These are phyloP conservation scores for Eucera pruinosa DNA, from an alignment of 2,888 invertebrate species.

Conservation along the genomic window DNA sequence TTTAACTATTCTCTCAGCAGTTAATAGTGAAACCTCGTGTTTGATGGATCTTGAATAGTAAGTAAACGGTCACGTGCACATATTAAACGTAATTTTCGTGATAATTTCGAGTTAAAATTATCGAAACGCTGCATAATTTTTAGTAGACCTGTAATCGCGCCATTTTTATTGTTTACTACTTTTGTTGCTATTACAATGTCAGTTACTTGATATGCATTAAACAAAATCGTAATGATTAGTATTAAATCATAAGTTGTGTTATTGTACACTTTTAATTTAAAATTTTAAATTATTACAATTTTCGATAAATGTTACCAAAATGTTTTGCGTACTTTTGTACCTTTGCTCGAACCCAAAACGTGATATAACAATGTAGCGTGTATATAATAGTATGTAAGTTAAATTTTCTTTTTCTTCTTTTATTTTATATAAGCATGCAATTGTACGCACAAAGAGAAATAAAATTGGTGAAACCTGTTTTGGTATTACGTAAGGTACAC, in stretches of 20 bases:
- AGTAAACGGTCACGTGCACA: conserved; percentile 28
- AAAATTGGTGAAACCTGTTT: neutral
- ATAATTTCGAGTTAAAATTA: neutral
- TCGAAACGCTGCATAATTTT: neutral
- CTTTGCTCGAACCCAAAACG: neutral
- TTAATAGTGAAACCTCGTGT: conserved; percentile 38
- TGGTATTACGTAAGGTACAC: conserved; percentile 13
- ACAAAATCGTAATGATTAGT: neutral
- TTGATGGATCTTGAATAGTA: conserved; percentile 17
- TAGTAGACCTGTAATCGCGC: neutral
- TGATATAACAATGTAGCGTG: neutral
- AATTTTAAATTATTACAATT: neutral
- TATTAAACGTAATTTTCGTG: neutral
- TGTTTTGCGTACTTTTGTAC: neutral
- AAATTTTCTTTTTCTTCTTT: neutral
- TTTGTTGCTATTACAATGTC: neutral
- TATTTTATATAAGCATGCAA: neutral
- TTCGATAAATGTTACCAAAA: neutral
- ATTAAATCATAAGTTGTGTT: neutral
- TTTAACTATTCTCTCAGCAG: conserved; percentile 41
- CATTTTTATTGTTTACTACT: conserved; percentile 14
- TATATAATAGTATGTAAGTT: neutral
- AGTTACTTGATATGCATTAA: neutral
- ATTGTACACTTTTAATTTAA: neutral
- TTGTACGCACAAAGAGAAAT: neutral